Conservation (phyloP, 2,888 invertebrate species). For the Cephalotes varians region DNA sequence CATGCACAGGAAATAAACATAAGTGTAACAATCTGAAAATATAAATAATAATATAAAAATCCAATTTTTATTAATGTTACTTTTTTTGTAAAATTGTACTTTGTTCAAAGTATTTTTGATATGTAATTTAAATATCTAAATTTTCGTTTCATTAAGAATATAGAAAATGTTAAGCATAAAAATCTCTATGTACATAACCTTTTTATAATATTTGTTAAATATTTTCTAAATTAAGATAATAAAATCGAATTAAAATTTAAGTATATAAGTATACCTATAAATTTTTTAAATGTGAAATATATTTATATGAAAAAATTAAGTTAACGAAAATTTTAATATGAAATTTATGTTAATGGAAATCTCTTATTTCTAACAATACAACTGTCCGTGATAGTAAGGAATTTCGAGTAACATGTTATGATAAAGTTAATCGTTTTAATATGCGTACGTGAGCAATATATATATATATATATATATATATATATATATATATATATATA, state of each 20-base stretch:
- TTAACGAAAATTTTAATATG: background rate
- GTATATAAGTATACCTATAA: background rate
- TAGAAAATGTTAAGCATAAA: background rate
- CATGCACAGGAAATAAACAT: background rate
- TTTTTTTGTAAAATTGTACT: background rate
- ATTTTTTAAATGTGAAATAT: background rate
- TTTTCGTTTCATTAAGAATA: background rate
- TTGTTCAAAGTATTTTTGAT: background rate
- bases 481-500: too few species aligned
- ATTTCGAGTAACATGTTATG: background rate
- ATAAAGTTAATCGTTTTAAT: background rate
- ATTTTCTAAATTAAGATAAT: background rate
- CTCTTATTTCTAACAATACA: background rate
- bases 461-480: too few species aligned
- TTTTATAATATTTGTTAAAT: background rate
- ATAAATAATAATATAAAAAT: background rate
- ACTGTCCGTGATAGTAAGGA: background rate
- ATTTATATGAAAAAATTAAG: background rate
- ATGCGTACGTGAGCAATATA: background rate
- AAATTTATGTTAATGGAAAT: background rate
- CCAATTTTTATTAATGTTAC: background rate
- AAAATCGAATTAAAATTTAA: background rate
- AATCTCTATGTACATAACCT: background rate
- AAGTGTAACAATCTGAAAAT: background rate
- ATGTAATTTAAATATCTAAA: background rate